phyloP scores from a whole-genome alignment of 2,113 vertebrate genomes.

The Procavia capensis region DNA sequence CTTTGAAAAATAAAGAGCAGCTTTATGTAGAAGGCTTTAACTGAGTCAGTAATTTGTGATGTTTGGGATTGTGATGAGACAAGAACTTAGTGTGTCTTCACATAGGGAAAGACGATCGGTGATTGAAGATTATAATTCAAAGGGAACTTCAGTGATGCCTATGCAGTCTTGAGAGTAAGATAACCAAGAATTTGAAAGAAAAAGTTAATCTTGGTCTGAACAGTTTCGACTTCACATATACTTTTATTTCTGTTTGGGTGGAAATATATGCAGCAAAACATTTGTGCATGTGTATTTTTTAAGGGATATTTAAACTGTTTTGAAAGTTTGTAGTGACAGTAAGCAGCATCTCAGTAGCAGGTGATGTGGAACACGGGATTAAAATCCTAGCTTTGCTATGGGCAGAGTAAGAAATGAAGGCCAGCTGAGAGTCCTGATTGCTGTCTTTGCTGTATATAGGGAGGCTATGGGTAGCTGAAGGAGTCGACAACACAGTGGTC shows the following conservation, averaged over 20 bases:
- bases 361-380: not conserved
- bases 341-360: not conserved
- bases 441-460: not conserved
- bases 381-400: not conserved
- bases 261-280: not conserved
- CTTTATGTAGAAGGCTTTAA: not conserved
- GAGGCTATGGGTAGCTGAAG: not conserved
- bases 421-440: not conserved
- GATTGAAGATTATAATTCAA: not conserved
- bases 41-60: not conserved
- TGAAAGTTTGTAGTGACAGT: slow-evolving; percentile 13
- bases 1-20: slow-evolving; percentile 36
- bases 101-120: not conserved
- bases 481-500: not conserved
- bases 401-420: not conserved
- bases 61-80: not conserved
- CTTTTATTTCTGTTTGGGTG: not conserved
- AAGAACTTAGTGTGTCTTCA: not conserved
- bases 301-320: not conserved
- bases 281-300: not conserved
- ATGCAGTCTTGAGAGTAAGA: not conserved
- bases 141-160: not conserved
- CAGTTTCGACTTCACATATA: not conserved
- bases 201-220: slow-evolving; percentile 18
- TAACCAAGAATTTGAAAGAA: not conserved